A percentile compares a stretch with the other conserved stretches of the same genome.
Conservation (phyloP, 2,113 vertebrate species). For the Gymnogyps californianus region DNA sequence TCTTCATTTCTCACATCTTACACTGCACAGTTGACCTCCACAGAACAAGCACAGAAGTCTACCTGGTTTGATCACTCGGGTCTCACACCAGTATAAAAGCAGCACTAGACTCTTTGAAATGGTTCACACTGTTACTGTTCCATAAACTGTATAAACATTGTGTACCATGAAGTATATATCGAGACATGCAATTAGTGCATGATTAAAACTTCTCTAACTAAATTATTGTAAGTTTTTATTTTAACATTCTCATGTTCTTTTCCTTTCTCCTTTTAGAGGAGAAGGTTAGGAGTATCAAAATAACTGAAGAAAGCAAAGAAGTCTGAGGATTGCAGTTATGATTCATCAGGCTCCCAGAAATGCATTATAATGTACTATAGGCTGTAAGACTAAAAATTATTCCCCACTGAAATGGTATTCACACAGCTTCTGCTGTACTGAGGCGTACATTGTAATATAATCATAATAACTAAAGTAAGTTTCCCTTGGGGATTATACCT, state of each 20-base stretch:
- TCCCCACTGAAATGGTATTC: constrained; percentile 70
- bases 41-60: background rate
- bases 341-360: constrained; percentile 65
- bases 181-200: background rate
- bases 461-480: constrained; percentile 73
- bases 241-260: background rate
- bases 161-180: background rate
- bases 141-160: background rate
- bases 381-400: constrained; percentile 73
- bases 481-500: constrained; percentile 73
- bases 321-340: constrained; percentile 5
- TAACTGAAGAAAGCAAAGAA: constrained; percentile 5
- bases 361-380: constrained; percentile 65
- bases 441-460: constrained; percentile 62
- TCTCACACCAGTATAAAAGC: background rate
- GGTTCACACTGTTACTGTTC: background rate
- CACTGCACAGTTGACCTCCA: background rate
- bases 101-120: background rate
- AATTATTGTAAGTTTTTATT: background rate
- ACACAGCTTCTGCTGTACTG: constrained; percentile 64
- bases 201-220: background rate
- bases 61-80: background rate
- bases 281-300: background rate
- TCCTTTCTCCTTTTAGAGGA: background rate
- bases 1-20: background rate